Conservation (phyloP, 2,113 vertebrate species). For the Agapornis roseicollis region DNA sequence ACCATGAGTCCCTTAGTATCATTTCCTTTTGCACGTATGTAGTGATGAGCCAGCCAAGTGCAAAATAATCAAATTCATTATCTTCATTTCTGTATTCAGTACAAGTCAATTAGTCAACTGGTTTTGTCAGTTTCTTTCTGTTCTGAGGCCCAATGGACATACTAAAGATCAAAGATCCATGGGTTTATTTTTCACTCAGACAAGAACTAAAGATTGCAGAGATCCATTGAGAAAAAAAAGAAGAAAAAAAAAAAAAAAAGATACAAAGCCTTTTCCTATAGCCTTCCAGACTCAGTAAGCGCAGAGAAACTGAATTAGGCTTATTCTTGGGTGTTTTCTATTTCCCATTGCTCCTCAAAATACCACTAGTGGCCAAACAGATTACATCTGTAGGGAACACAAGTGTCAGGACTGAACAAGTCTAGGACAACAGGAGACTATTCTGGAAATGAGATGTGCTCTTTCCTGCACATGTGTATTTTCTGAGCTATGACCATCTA, state of each 20-base stretch:
- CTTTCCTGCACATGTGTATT: not conserved
- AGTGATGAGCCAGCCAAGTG: not conserved
- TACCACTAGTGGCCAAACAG: not conserved
- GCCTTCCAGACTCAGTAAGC: not conserved
- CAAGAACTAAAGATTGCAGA: not conserved
- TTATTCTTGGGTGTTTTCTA: not conserved
- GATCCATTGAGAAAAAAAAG: not conserved
- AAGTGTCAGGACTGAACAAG: not conserved
- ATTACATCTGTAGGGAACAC: not conserved
- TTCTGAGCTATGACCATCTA: not conserved
- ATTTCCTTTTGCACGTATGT: not conserved
- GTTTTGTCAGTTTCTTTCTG: not conserved
- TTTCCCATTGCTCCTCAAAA: not conserved
- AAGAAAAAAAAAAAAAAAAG: rapidly evolving
- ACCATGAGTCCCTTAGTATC: not conserved
- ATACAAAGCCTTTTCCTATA: not conserved
- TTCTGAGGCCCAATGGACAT: not conserved
- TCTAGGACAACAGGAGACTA: not conserved
- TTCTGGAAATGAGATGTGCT: not conserved
- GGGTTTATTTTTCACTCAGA: not conserved
- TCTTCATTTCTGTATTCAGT: not conserved
- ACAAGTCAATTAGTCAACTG: not conserved
- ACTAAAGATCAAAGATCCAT: not conserved
- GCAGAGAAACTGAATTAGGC: not conserved
- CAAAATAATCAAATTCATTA: not conserved